These are phyloP conservation scores for Melinaea menophilus DNA, from an alignment of 2,888 invertebrate genomes.

Conservation along the genomic window DNA sequence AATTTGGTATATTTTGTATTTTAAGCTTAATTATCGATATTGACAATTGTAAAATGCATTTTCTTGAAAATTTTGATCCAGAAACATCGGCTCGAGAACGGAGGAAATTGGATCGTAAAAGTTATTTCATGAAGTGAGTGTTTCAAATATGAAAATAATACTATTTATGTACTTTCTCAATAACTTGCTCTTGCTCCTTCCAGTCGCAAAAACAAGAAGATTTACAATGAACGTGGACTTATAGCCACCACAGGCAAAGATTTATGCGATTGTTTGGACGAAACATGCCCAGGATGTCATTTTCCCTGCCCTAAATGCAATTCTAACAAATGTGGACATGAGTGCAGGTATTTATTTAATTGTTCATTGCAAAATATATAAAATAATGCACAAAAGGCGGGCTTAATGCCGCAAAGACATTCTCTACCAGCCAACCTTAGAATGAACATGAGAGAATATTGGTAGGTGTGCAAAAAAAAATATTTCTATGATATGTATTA, in stretches of 20 bases:
- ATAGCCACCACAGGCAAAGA: slow-evolving; percentile 81
- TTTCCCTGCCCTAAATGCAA: slow-evolving; percentile 86
- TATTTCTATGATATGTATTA: background rate
- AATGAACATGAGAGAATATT: too few species aligned
- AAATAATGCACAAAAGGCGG: too few species aligned
- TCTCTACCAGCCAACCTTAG: too few species aligned
- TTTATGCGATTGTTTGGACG: slow-evolving; percentile 90
- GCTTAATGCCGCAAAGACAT: too few species aligned
- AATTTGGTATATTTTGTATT: too few species aligned
- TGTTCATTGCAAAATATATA: background rate
- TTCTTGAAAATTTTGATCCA: slow-evolving; percentile 84
- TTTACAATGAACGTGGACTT: slow-evolving; percentile 85
- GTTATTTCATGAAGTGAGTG: slow-evolving; percentile 62
- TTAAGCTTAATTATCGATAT: background rate
- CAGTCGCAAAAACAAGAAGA: slow-evolving; percentile 74
- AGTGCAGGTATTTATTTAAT: slow-evolving; percentile 80
- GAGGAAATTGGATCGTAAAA: slow-evolving; percentile 84
- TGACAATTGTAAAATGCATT: slow-evolving; percentile 44
- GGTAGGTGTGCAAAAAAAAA: background rate
- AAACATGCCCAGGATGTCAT: slow-evolving; percentile 90
- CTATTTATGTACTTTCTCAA: background rate
- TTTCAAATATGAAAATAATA: background rate
- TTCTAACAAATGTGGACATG: slow-evolving; percentile 87
- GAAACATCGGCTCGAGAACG: slow-evolving; percentile 87
- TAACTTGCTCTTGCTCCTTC: slow-evolving; percentile 29